Conservation (phyloP, 2,888 invertebrate genomes). For the Alentia gelatinosa region DNA sequence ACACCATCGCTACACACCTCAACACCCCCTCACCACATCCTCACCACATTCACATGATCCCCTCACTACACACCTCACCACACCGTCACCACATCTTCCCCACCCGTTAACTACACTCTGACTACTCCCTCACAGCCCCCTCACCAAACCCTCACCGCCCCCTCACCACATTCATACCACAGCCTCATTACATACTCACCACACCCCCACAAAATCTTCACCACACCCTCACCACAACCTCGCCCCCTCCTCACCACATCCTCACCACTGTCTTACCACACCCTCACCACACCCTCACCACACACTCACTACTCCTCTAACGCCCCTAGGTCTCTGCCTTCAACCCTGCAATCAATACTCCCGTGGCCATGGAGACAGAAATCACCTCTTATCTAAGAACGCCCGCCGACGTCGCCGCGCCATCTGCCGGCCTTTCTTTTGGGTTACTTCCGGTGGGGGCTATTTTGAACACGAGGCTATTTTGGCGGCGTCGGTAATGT, state of each 20-base stretch:
- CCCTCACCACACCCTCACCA: background rate
- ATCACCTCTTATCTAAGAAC: conserved; percentile 35
- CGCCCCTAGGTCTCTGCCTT: background rate
- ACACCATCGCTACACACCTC: background rate
- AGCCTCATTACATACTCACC: no score
- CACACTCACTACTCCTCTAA: background rate
- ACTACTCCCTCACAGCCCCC: background rate
- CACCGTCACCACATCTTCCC: background rate
- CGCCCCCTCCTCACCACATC: background rate
- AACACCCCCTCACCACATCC: background rate
- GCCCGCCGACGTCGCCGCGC: background rate
- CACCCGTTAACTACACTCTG: background rate
- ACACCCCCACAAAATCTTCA: no score
- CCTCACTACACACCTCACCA: background rate
- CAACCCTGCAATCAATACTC: conserved; percentile 1
- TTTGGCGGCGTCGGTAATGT: background rate
- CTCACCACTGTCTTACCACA: background rate
- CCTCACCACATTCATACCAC: background rate
- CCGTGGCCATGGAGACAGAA: conserved; percentile 26
- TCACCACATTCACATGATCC: background rate
- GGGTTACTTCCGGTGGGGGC: background rate
- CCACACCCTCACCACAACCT: background rate
- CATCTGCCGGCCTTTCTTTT: background rate
- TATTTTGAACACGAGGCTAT: no score
- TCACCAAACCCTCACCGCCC: background rate